Evolutionary conservation across 1,140 invertebrate species (phyloP), one percentile per base, ranked within the genome.

Genomic region (Lordiphosa collinella): DNA sequence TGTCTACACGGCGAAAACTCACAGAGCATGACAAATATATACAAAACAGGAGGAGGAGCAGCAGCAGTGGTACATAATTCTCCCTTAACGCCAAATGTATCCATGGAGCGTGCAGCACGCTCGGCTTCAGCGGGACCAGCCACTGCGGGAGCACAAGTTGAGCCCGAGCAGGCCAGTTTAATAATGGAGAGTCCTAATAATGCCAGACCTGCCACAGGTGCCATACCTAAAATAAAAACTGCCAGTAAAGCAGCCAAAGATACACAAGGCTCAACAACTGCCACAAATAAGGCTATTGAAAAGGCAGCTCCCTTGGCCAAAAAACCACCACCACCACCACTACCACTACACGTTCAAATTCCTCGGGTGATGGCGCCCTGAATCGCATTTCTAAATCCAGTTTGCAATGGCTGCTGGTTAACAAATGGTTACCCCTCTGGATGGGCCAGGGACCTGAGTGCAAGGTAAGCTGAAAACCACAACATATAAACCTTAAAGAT

Each of bases 401-500:
- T 22, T 76, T 92, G 35, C 91, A 91, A 67, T 92, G 91, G 91
- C 72, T 92, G 4, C 66, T 92, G 44, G 90, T 91, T 0, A 92
- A 92, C 69, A 91, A 91, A 57, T 92, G 91, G 91, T 64, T 92
- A 36, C 91, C 91, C 0, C 53, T 92, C 13, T 92, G 91, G 91
- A 91, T 91, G 44, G 91, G 90, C 9, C 91, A 92, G 54, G 90
- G 91, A 14, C 87, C 90, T 5, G 91, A 92, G 55, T 91, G 91
- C 74, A 90, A 91, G 66, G 91, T 86, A 11, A 13, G 59, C 14
- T 0, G 4, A n/a, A 18, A n/a, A 18, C 41, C 37, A 1, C 2
- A 8, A 38, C 8, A 10, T n/a, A n/a, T n/a, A n/a, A n/a, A 10
- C 25, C 9, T 10, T 1, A 7, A 7, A 32, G 11, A 6, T 25